Evolutionary conservation across 2,113 vertebrate species (phyloP).

Genomic region (Ranitomeya imitator): DNA sequence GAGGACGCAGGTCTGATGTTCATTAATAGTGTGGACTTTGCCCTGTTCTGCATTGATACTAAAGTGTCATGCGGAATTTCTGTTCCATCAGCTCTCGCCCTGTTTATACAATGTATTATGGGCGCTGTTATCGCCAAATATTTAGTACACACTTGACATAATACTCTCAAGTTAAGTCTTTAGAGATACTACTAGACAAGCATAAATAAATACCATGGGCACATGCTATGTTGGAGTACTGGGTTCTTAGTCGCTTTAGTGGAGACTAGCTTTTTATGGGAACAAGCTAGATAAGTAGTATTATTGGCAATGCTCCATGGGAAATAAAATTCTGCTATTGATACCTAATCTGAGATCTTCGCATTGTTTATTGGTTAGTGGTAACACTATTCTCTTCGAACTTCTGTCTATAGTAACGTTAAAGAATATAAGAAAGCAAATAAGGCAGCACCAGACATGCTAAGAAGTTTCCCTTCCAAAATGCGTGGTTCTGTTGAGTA

Average conservation of each 20-base stretch:
- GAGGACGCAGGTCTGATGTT: neutral
- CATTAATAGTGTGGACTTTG: neutral
- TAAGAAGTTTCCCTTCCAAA: neutral
- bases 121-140: slow-evolving; percentile 1
- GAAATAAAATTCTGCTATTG: too few species aligned
- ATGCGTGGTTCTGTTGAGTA: neutral
- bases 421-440: neutral
- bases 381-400: neutral
- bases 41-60: neutral
- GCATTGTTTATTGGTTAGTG: neutral
- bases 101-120: neutral
- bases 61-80: neutral
- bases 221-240: neutral
- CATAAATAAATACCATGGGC: neutral
- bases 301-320: too few species aligned
- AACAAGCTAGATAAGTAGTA: too few species aligned
- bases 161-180: slow-evolving; percentile 5
- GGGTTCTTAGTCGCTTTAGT: too few species aligned
- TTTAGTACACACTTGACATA: slow-evolving; percentile 29
- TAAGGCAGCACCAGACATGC: neutral
- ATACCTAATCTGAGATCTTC: too few species aligned
- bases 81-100: slow-evolving; percentile 5
- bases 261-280: too few species aligned
- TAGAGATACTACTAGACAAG: neutral
- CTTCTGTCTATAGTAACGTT: neutral